A percentile compares a stretch with the other conserved stretches of the same genome.
phyloP scores from a whole-genome alignment of 2,797 vertebrate species.

The Lagocephalus sceleratus region DNA sequence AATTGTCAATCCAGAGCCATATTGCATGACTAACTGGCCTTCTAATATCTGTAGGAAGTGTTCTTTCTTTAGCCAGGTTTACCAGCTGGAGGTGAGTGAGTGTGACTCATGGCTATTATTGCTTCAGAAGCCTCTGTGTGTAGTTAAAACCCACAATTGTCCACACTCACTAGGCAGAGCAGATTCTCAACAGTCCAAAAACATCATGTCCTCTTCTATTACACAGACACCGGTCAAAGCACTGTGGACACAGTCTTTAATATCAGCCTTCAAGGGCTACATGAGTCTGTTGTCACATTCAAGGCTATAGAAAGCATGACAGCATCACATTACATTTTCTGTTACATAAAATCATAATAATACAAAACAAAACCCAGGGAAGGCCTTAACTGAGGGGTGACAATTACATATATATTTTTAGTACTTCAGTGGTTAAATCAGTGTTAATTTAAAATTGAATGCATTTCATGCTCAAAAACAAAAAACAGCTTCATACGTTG shows the following conservation, averaged over 20 bases:
- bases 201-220: slow-evolving; percentile 20
- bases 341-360: too few relatives aligned
- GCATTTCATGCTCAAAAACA: too few relatives aligned
- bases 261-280: slow-evolving; percentile 16
- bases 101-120: slow-evolving; percentile 45
- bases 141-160: slow-evolving; percentile 32
- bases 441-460: too few relatives aligned
- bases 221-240: slow-evolving; percentile 19
- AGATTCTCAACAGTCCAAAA: slow-evolving; percentile 1
- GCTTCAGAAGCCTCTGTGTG: slow-evolving; percentile 34
- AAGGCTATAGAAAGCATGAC: neutral
- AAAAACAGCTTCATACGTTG: too few relatives aligned
- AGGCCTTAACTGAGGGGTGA: too few relatives aligned
- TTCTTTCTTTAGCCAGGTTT: slow-evolving; percentile 37
- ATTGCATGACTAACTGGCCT: slow-evolving; percentile 19
- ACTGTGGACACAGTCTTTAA: slow-evolving; percentile 21
- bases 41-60: slow-evolving; percentile 22
- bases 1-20: neutral
- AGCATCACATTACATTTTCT: too few relatives aligned
- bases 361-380: too few relatives aligned
- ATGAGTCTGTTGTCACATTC: slow-evolving; percentile 6
- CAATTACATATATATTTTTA: too few relatives aligned
- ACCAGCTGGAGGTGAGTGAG: slow-evolving; percentile 39
- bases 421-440: too few relatives aligned
- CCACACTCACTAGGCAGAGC: slow-evolving; percentile 10